Base-by-base conservation (phyloP, 2,797 vertebrate species). In the Enteromius radiatus region DNA sequence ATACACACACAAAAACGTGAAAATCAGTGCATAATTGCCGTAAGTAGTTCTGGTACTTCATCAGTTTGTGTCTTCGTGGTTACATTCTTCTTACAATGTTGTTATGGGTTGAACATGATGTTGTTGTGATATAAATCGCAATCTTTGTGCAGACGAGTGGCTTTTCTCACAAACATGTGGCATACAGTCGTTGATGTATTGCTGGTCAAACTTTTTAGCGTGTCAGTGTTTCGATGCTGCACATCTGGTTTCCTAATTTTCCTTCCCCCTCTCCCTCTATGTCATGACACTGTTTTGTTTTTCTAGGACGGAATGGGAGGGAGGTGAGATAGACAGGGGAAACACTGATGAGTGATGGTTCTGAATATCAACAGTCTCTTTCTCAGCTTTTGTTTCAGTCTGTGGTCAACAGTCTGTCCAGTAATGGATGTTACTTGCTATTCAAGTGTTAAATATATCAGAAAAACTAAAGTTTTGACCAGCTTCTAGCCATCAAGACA, bases 201-300 rank as follows among this genome's bases (percentile, higher is more conserved):
- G 90, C 91, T 91, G 91, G 90, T 87, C 89, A 93, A 93, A 88
- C 89, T 89, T 91, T 91, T 93, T 91, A 92, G 91, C 88, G 92
- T 93, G 93, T 95, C 93, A 93, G 90, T 92, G 92, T 93, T 95
- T 94, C 94, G 94, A 95, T 93, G 93, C 91, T 89, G 90, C 92
- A 95, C 95, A 95, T 95, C 95, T 95, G 95, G 93, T 95, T 95
- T 95, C 92, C 93, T 94, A 94, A 94, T 95, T 93, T 91, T 91
- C 90, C 89, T 88, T 89, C 85, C 80, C 78, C 67, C 65, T 31
- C 43, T 71, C 77, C 63, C 82, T 38, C 88, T 76, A 91, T 93
- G 92, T 93, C 93, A 93, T 91, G 92, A 94, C 94, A 94, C 90
- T 94, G 91, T 95, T 95, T 93, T 94, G 92, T 94, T 95, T 94